phyloP scores from a whole-genome alignment of 2,888 invertebrate species.

The Hemicrepidius hirtus region DNA sequence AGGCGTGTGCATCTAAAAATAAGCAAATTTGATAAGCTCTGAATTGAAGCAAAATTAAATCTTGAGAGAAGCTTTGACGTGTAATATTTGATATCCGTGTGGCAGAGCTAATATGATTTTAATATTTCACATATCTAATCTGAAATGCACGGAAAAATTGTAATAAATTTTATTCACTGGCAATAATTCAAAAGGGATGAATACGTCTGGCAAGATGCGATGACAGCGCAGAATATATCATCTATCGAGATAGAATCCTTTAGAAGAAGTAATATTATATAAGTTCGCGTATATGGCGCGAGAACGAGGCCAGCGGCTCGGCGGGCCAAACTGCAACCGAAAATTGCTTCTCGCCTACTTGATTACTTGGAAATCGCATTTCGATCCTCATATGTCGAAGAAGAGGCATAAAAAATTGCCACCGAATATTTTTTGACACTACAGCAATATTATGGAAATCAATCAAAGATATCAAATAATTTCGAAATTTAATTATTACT shows the following conservation, averaged over 20 bases:
- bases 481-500: no score
- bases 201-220: conserved; percentile 67
- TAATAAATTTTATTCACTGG: conserved; percentile 65
- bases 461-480: not conserved
- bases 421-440: conserved; percentile 1
- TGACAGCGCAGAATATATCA: conserved; percentile 70
- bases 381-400: conserved; percentile 31
- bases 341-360: conserved; percentile 54
- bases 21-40: conserved; percentile 43
- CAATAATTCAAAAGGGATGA: conserved; percentile 71
- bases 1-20: conserved; percentile 30
- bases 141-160: conserved; percentile 68
- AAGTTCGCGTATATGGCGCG: conserved; percentile 58
- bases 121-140: conserved; percentile 70
- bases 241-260: conserved; percentile 66
- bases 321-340: conserved; percentile 50
- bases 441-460: not conserved
- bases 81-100: conserved; percentile 53
- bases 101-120: conserved; percentile 66
- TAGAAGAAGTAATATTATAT: conserved; percentile 66
- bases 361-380: conserved; percentile 50
- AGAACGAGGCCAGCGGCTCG: conserved; percentile 49
- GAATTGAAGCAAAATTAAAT: conserved; percentile 51
- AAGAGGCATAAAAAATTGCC: conserved; percentile 21
- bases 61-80: conserved; percentile 48